Percentiles rank a stretch among this genome's conserved stretches.
Conservation (phyloP, 2,113 vertebrate genomes). For the Fulmarus glacialis region DNA sequence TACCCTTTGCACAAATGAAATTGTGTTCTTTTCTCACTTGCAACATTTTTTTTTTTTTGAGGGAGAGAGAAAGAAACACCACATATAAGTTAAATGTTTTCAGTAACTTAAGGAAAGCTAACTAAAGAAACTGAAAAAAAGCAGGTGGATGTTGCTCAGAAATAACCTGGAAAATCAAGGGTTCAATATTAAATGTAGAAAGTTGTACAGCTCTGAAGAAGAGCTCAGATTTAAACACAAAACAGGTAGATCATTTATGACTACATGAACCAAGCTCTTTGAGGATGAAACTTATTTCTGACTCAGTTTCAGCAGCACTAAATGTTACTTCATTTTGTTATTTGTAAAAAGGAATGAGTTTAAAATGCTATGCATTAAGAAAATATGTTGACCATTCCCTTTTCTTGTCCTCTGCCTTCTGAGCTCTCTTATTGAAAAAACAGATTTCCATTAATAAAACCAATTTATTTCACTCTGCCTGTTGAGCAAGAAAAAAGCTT, state of each 20-base stretch:
- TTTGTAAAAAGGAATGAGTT: background rate
- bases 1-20: background rate
- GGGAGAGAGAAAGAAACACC: background rate
- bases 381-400: background rate
- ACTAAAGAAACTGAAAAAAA: background rate
- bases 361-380: background rate
- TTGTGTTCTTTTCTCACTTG: background rate
- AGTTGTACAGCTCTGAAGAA: background rate
- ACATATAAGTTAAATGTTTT: background rate
- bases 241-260: background rate
- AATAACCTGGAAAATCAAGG: background rate
- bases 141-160: background rate
- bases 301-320: background rate
- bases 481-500: background rate
- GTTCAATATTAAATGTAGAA: background rate
- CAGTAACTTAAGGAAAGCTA: background rate
- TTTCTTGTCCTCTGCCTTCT: background rate
- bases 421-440: background rate
- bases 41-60: background rate
- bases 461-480: background rate
- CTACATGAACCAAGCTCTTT: background rate
- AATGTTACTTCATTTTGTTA: background rate
- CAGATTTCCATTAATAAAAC: conserved; percentile 8
- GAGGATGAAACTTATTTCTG: background rate
- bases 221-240: background rate